Evolutionary conservation across 92 coral and sea anemone species (phyloP), one percentile per base, ranked within the genome.

Genomic region (Phenganax marumi): DNA sequence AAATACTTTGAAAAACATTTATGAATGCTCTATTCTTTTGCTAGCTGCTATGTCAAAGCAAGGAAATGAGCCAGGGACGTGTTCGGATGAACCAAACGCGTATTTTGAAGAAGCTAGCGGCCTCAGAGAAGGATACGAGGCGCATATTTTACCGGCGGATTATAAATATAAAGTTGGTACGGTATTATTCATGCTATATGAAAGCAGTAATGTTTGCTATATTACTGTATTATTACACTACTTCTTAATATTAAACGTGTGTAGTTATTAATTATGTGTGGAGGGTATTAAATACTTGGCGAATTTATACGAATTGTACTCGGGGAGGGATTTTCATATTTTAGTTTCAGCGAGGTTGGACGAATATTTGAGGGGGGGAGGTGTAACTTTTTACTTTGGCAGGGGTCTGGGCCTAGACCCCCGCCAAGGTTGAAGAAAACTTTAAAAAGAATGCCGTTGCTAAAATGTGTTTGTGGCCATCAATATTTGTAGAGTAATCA

Each of bases 151-250:
- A 51, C 91, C 97, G 43, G 85, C 79, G 10, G 98, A 95, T 58
- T 95, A 95, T 85, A 95, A 95, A 56, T 95, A 95, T 73, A 90
- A 85, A 89, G 90, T 92, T 0, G 97, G 98, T 95, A 83, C 49
- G 97, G 74, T 64, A 23, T 7, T 13, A 49, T 49, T 56, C 5
- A 18, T 13, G 66, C 3, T 17, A 24, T 70, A 16, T 55, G 12
- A 26, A 33, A 6, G 81, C 70, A 13, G 22, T 68, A 33, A 1
- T 19, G 53, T 49, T 74, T 17, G 68, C 10, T 55, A 17, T 18
- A 19, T 77, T 7, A 39, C 58, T 7, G 8, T 19, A 10, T 54
- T 39, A 19, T 11, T 12, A 8, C 8, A 7, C 9, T 25, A 57
- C 18, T 77, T 3, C 58, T n/a, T 7, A 51, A 16, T 18, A 18